These are phyloP conservation scores for Picus viridis DNA, from an alignment of 2,797 vertebrate genomes.

Conservation along the genomic window DNA sequence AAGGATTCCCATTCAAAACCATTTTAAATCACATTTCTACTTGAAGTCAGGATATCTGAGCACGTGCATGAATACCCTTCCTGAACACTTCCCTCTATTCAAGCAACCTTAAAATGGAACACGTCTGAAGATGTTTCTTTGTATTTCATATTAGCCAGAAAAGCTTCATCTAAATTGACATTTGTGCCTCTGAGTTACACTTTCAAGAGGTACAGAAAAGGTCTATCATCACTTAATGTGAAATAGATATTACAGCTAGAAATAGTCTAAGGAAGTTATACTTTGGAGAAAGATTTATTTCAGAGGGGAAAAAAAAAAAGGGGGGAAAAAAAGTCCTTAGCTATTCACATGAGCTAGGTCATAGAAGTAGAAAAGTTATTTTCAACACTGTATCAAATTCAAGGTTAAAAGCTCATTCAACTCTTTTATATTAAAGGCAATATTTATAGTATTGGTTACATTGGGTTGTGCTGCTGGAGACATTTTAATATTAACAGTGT, in stretches of 20 bases:
- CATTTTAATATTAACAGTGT: slow-evolving; percentile 62
- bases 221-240: slow-evolving; percentile 45
- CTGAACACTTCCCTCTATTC: neutral
- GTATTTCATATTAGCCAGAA: neutral
- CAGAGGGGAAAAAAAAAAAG: neutral
- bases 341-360: slow-evolving; percentile 35
- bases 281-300: slow-evolving; percentile 52
- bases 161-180: slow-evolving; percentile 16
- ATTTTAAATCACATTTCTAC: neutral
- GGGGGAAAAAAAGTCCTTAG: neutral
- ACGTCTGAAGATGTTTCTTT: slow-evolving; percentile 11
- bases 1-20: neutral
- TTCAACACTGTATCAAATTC: slow-evolving; percentile 42
- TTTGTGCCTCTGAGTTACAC: slow-evolving; percentile 26
- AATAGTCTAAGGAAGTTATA: slow-evolving; percentile 42
- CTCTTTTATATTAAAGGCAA: slow-evolving; percentile 53
- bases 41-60: neutral
- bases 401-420: slow-evolving; percentile 68
- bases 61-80: neutral
- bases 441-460: slow-evolving; percentile 64
- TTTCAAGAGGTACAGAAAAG: slow-evolving; percentile 25
- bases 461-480: slow-evolving; percentile 26
- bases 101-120: neutral
- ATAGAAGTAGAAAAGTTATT: slow-evolving; percentile 35
- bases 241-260: slow-evolving; percentile 24